Evolutionary conservation across 2,888 invertebrate genomes (phyloP), one percentile per base, ranked within the genome.

Genomic region (Dexiosoma caninum): DNA sequence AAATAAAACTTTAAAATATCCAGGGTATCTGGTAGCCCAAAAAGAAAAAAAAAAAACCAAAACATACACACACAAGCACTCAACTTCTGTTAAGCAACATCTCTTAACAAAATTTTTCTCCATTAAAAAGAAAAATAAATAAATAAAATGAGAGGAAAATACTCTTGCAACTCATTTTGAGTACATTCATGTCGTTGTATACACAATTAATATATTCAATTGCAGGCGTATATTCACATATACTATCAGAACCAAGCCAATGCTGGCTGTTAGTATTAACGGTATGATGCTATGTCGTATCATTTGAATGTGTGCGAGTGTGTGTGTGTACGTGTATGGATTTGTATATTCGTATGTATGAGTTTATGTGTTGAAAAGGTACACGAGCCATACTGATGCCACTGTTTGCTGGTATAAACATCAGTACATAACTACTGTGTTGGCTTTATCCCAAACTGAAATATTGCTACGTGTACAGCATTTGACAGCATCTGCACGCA

Each of bases 381-480:
- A 72, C 46, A 79, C 64, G 70, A 80, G 62, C 69, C 21, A 51
- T 21, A 44, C 16, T 35, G 12, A 57, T 74, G 60, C 66, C 67
- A 62, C 49, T 72, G 60, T 44, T 81, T 40, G 49, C 59, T 62
- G 67, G 55, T 77, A 69, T 70, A n/a, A n/a, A n/a, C n/a, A n/a
- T n/a, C n/a, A n/a, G n/a, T n/a, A n/a, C n/a, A n/a, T n/a, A n/a
- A n/a, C n/a, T n/a, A n/a, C n/a, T n/a, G n/a, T n/a, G 64, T 74
- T 81, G 77, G 74, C 66, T 78, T 53, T 69, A 21, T 78, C 80
- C 75, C 84, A 78, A 80, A 74, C 83, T 83, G 62, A 76, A 59
- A 80, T 74, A 32, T 40, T 81, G 66, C 77, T 77, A 82, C 72
- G 57, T 71, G 80, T 76, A 72, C 72, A 84, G 82, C 64, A 64